Base-by-base conservation (phyloP, 2,888 invertebrate species). In the Punctoribates punctum region DNA sequence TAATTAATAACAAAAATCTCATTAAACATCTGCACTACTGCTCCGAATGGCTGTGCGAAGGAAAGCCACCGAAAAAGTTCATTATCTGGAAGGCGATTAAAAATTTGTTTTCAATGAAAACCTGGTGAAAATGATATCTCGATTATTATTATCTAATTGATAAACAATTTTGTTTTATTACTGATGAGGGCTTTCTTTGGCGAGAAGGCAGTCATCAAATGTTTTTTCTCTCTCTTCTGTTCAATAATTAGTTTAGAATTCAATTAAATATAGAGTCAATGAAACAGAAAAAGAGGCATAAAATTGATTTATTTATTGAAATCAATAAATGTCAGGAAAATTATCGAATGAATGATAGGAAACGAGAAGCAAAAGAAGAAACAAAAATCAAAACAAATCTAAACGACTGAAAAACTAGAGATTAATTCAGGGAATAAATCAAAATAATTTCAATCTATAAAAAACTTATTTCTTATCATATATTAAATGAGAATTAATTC, bases 231-330 rank as follows among this genome's bases (percentile, higher is more conserved):
- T 54, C n/a, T 11, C 13, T 48, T 48, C 34, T 6, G 34, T 20
- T 48, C n/a, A 54, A 54, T 54, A n/a, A 54, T 54, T 54, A 54
- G 54, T 54, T 54, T 34, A n/a, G 54, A 54, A 54, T 20, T 20
- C n/a, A 54, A 54, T 54, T 54, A 20, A 54, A 6, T 6, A 20
- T 54, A 54, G 20, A 54, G 54, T 54, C 54, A 54, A 54, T 54
- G 54, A 20, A 54, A 54, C n/a, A 20, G 54, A 54, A 20, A 54
- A 54, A 54, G 8, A n/a, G 20, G 20, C 48, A 48, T 48, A 48
- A 48, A 48, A 48, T 48, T 48, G 48, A 54, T 54, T 20, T 54
- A 54, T 54, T 20, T 20, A 54, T 54, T 20, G 20, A 54, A 54
- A 54, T n/a, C 54, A 54, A 54, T 48, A 54, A 54, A 54, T 54